phyloP scores from a whole-genome alignment of 2,888 invertebrate species.

The Mactromeris polynyma region DNA sequence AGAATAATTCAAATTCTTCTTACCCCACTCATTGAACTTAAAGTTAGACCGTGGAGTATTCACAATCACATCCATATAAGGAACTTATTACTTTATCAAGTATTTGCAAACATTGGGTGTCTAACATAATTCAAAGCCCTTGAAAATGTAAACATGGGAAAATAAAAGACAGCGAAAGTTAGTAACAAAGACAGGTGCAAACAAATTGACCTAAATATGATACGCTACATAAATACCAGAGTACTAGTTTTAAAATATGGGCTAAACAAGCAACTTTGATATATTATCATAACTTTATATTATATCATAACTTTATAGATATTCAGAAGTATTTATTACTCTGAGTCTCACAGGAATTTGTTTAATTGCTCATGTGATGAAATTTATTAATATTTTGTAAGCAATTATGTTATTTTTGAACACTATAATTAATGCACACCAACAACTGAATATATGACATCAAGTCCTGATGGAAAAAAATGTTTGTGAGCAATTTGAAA shows the following conservation, averaged over 20 bases:
- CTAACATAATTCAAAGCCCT: conserved; percentile 10
- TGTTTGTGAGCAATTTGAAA: too few species aligned
- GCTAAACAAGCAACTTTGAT: background rate
- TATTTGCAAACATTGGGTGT: conserved; percentile 10
- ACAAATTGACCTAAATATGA: background rate
- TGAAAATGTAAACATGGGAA: conserved; percentile 7
- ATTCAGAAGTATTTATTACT: background rate
- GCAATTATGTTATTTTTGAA: too few species aligned
- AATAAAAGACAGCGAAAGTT: background rate
- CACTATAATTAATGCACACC: too few species aligned
- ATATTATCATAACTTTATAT: background rate
- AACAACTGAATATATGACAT: too few species aligned
- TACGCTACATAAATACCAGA: background rate
- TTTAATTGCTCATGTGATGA: too few species aligned
- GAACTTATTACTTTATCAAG: conserved; percentile 3
- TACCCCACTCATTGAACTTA: background rate
- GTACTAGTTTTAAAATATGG: background rate
- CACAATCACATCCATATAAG: background rate
- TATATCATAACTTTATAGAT: background rate
- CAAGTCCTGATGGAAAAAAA: too few species aligned
- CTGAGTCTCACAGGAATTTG: too few species aligned
- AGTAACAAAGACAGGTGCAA: background rate
- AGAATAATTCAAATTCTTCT: background rate
- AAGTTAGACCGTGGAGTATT: background rate
- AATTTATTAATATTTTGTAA: background rate